A percentile compares a stretch with the other conserved stretches of the same genome.
These are phyloP conservation scores for Chromoteleia sp. DNA, from an alignment of 2,888 invertebrate genomes.

Conservation along the genomic window DNA sequence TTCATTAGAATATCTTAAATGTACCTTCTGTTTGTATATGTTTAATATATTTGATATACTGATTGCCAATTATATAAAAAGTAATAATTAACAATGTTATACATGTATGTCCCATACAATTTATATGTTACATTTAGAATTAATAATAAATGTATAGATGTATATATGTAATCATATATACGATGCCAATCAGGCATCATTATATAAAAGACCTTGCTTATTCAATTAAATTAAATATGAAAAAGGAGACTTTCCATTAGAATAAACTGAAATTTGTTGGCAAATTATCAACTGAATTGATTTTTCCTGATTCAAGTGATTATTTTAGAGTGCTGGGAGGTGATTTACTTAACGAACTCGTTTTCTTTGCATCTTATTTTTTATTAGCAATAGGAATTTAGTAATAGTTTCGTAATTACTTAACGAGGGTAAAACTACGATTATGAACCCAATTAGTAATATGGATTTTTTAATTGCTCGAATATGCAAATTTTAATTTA, in stretches of 20 bases:
- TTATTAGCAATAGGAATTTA: not conserved
- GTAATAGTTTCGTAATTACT: conserved; percentile 6
- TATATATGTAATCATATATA: too few relatives aligned
- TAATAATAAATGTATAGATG: too few relatives aligned
- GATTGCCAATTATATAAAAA: too few relatives aligned
- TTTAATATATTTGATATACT: too few relatives aligned
- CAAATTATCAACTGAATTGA: conserved; percentile 20
- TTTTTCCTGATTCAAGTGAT: conserved; percentile 16
- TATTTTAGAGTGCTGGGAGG: conserved; percentile 18
- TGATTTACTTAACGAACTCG: conserved; percentile 25
- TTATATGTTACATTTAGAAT: too few relatives aligned
- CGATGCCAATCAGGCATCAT: not conserved
- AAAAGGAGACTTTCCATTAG: conserved; percentile 6
- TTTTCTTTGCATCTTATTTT: conserved; percentile 8
- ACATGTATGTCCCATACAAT: too few relatives aligned
- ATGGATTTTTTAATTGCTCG: not conserved
- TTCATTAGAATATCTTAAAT: too few relatives aligned
- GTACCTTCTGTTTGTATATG: too few relatives aligned
- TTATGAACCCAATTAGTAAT: not conserved
- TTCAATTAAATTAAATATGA: not conserved
- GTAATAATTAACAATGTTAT: too few relatives aligned
- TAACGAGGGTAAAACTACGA: not conserved
- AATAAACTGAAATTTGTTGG: conserved; percentile 10
- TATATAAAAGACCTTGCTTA: not conserved
- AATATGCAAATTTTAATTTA: too few relatives aligned